Percentiles rank a stretch among this genome's conserved stretches.
These are phyloP conservation scores for Bombus superbus DNA, from an alignment of 1,140 invertebrate species.

Conservation along the genomic window DNA sequence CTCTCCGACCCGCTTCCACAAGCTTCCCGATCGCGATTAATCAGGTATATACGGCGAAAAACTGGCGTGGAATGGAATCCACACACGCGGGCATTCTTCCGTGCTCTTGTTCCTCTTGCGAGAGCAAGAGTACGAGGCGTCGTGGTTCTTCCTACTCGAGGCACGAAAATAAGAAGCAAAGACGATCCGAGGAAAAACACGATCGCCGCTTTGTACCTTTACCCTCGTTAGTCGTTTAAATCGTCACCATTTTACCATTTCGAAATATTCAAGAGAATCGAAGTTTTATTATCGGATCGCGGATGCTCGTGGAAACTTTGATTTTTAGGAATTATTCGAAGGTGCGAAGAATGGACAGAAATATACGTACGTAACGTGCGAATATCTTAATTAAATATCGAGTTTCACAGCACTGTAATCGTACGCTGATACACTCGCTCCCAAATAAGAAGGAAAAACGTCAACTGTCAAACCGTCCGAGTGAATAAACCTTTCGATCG, in stretches of 20 bases:
- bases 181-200: not conserved
- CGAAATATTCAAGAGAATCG: too few species aligned
- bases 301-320: too few species aligned
- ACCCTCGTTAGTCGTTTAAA: not conserved
- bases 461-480: not conserved
- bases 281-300: too few species aligned
- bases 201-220: slow-evolving; percentile 11
- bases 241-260: too few species aligned
- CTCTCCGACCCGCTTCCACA: slow-evolving; percentile 18
- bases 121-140: not conserved
- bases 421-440: too few species aligned
- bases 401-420: not conserved
- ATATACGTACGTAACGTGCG: too few species aligned
- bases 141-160: too few species aligned
- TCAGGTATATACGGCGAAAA: slow-evolving; percentile 41
- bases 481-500: not conserved
- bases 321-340: too few species aligned
- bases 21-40: slow-evolving; percentile 41
- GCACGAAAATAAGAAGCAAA: not conserved
- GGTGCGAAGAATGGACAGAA: too few species aligned
- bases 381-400: too few species aligned
- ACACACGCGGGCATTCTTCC: not conserved
- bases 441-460: not conserved
- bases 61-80: not conserved
- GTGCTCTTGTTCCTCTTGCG: not conserved